Percentiles rank a stretch among this genome's conserved stretches.
phyloP scores from a whole-genome alignment of 2,888 invertebrate species.

The Leptopilina myrica region DNA sequence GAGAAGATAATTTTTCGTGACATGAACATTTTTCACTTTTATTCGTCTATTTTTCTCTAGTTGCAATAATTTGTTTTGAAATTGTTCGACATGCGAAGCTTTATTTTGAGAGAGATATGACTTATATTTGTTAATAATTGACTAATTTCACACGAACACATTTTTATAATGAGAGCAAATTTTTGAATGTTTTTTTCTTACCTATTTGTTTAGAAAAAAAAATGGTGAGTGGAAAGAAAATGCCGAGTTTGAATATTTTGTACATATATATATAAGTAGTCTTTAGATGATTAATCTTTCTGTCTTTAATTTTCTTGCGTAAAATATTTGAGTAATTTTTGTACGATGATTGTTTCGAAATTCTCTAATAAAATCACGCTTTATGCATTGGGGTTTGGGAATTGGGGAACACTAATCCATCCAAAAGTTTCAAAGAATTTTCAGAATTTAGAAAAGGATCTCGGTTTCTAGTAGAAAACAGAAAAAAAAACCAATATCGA shows the following conservation, averaged over 20 bases:
- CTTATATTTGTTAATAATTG: background rate
- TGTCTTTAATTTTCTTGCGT: constrained; percentile 63
- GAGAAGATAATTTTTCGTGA: constrained; percentile 15
- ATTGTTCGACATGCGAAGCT: constrained; percentile 2
- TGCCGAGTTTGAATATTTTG: constrained; percentile 40
- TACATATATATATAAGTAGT: constrained; percentile 46
- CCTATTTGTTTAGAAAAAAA: constrained; percentile 10
- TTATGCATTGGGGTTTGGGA: background rate
- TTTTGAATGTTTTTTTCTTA: too few species aligned
- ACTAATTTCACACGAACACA: too few species aligned
- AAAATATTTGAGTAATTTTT: constrained; percentile 39
- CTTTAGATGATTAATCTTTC: constrained; percentile 33
- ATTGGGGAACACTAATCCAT: constrained; percentile 42
- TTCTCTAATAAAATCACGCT: constrained; percentile 39
- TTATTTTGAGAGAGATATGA: background rate
- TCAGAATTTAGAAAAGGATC: constrained; percentile 39
- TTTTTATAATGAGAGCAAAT: too few species aligned
- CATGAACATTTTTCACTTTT: too few species aligned
- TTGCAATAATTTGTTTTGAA: background rate
- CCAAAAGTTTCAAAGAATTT: constrained; percentile 44
- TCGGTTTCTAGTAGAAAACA: background rate
- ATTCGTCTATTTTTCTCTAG: too few species aligned
- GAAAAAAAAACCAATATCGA: background rate
- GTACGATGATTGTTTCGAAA: constrained; percentile 62
- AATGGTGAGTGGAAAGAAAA: constrained; percentile 56